Evolutionary conservation across 2,888 invertebrate genomes (phyloP), one percentile per base, ranked within the genome.

Genomic region (Drosophila atripex): DNA sequence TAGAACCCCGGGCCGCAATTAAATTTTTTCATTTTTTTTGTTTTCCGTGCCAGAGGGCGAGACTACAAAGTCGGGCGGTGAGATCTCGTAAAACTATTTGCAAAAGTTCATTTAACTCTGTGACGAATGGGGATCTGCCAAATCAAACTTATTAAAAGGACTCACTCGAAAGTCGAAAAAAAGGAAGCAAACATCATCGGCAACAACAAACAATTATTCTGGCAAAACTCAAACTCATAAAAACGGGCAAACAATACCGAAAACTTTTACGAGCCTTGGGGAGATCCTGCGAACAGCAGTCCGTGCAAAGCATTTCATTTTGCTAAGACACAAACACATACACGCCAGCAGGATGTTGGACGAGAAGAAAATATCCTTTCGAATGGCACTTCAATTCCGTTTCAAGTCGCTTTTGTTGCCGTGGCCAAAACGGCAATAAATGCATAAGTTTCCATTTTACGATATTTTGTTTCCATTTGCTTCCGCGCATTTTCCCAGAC

Each of bases 371-470:
- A 66, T 75, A 77, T 72, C 76, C 77, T 73, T 69, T 50, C 49
- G 46, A 63, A 66, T 71, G 68, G 49, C 74, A 79, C 71, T 73
- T 64, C 71, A 75, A 76, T 74, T 58, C 45, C 66, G 35, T 30
- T 41, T 23, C 58, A 41, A 49, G 18, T 65, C 50, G 53, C 56
- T 51, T 55, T 68, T 54, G 53, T 51, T 73, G 51, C 65, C 58
- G 14, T 38, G 54, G 54, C 60, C 61, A 59, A 70, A 66, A 70
- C 49, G 66, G 71, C 76, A 80, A 86, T 86, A 84, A 85, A 86
- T 85, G 86, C 84, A 85, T 80, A 85, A 86, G 85, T 80, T 86
- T 76, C 51, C 72, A 73, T 84, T 86, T 86, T 86, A 85, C 84
- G 85, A 77, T 80, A 85, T 86, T 85, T 79, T 84, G 83, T 86